These are phyloP conservation scores for Heliconius charithonia DNA, from an alignment of 2,888 invertebrate genomes.

Conservation along the genomic window DNA sequence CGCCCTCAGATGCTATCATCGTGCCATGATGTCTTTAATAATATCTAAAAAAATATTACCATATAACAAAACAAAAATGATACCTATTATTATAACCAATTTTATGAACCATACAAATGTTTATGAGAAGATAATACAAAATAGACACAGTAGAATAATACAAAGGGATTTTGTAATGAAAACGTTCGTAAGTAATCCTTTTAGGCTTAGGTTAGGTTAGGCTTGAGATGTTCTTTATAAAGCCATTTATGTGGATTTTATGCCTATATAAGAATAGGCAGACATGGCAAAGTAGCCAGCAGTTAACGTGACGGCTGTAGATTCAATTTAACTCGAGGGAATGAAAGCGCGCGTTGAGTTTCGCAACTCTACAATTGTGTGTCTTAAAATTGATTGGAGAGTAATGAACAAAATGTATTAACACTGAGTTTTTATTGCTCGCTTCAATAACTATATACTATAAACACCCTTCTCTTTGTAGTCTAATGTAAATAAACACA, in stretches of 20 bases:
- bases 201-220: background rate
- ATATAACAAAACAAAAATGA: background rate
- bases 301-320: background rate
- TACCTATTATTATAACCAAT: background rate
- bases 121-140: background rate
- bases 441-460: too few relatives aligned
- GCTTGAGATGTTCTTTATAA: background rate
- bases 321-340: background rate
- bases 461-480: background rate
- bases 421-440: background rate
- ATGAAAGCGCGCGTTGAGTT: background rate
- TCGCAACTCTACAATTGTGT: background rate
- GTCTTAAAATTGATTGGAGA: background rate
- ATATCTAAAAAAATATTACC: background rate
- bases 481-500: background rate
- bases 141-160: background rate
- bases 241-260: background rate
- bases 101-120: background rate
- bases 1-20: too few relatives aligned
- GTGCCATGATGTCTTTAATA: background rate
- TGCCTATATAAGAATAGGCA: too few relatives aligned
- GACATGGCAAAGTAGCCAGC: background rate
- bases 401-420: background rate
- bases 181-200: slow-evolving; percentile 22
- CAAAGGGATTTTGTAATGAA: slow-evolving; percentile 18